Conservation (phyloP, 2,113 vertebrate genomes). For the Paramisgurnus dabryanus region DNA sequence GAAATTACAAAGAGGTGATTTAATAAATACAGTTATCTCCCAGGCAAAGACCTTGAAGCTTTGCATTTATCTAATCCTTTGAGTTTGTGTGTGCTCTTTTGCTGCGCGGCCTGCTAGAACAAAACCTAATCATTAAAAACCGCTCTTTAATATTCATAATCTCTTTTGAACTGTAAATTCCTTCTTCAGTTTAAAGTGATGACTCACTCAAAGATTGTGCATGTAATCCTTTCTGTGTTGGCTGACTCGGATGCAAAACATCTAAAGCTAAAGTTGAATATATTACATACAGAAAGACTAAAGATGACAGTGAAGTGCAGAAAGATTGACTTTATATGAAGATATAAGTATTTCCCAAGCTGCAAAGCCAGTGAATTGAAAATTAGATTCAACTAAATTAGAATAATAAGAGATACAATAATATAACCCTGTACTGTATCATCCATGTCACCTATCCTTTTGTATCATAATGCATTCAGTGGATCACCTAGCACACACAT, state of each 20-base stretch:
- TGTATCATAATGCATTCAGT: background rate
- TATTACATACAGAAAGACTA: conserved; percentile 22
- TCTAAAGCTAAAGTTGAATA: conserved; percentile 38
- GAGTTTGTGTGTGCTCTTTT: conserved; percentile 64
- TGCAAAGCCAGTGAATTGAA: conserved; percentile 32
- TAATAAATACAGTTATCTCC: conserved; percentile 62
- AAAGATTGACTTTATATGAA: background rate
- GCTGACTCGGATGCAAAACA: conserved; percentile 66
- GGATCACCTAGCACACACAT: background rate
- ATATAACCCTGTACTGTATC: background rate
- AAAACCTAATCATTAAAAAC: conserved; percentile 67
- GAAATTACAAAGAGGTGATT: conserved; percentile 68
- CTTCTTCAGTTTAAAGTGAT: conserved; percentile 77
- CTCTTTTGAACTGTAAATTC: conserved; percentile 76
- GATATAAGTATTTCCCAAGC: conserved; percentile 1
- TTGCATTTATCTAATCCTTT: conserved; percentile 69
- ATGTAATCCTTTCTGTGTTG: conserved; percentile 73
- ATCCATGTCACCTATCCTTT: background rate
- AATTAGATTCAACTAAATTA: background rate
- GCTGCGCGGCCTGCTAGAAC: conserved; percentile 63
- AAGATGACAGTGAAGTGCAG: conserved; percentile 2
- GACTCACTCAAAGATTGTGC: conserved; percentile 73
- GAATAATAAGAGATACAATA: background rate
- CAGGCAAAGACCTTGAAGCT: conserved; percentile 65
- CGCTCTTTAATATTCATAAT: conserved; percentile 77